phyloP scores from a whole-genome alignment of 2,888 invertebrate species.

The Eudasyphora cyanicolor region DNA sequence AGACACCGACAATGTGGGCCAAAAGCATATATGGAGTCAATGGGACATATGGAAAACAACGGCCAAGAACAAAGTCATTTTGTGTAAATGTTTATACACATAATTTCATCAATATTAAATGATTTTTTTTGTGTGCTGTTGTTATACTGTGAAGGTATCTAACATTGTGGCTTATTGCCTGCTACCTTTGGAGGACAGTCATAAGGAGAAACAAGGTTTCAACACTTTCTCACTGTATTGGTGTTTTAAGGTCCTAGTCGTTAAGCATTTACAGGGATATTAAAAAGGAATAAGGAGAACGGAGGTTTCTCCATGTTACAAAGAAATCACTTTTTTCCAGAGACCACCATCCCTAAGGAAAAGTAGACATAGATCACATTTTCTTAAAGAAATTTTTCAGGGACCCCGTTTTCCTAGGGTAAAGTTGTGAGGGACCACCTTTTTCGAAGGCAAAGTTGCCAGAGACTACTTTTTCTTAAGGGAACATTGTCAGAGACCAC shows the following conservation, averaged over 20 bases:
- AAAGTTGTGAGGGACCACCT: too few species aligned
- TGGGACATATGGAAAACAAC: neutral
- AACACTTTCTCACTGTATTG: slow-evolving; percentile 3
- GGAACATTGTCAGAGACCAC: too few species aligned
- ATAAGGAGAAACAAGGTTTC: neutral
- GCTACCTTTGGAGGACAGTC: neutral
- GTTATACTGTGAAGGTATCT: slow-evolving; percentile 31
- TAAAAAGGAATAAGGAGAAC: too few species aligned
- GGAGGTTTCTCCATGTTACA: too few species aligned
- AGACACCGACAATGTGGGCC: neutral
- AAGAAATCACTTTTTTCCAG: too few species aligned
- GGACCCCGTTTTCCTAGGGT: too few species aligned
- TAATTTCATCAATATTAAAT: slow-evolving; percentile 66
- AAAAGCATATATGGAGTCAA: neutral
- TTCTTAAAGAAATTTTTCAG: too few species aligned
- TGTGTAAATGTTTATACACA: slow-evolving; percentile 34
- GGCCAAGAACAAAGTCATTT: slow-evolving; percentile 33
- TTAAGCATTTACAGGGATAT: too few species aligned
- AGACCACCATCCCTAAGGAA: too few species aligned
- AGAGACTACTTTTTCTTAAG: too few species aligned
- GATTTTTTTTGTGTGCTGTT: slow-evolving; percentile 36
- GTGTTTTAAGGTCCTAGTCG: neutral
- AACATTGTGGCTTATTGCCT: slow-evolving; percentile 28
- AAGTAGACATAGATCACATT: too few species aligned
- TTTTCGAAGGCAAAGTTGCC: too few species aligned